Evolutionary conservation across 2,113 vertebrate genomes (phyloP), one percentile per base, ranked within the genome.

Genomic region (Phrynocephalus versicolor): DNA sequence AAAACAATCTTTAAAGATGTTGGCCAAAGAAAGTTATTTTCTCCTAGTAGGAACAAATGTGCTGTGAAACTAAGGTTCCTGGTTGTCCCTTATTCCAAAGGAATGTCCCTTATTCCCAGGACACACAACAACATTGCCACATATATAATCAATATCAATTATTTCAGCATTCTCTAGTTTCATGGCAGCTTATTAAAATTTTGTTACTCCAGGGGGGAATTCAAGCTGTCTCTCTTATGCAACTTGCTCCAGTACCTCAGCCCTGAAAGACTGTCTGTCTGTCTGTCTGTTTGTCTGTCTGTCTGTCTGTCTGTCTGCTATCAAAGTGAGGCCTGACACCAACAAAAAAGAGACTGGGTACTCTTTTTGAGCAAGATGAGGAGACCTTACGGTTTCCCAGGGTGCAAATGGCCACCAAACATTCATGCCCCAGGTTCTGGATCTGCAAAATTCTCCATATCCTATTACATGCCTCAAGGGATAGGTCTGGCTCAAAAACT

Each of bases 1-100:
- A 88, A 80, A 39, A 27, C 16, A 35, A 67, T 65, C 39, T 81
- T 81, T 75, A 81, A 81, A 67, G 41, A 60, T 57, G 78, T 67
- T 55, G 25, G 70, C 37, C 33, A 37, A 41, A 75, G 71, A 72
- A 57, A 82, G 51, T 82, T 67, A 82, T 82, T 82, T 72, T 64
- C 30, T 84, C 30, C 30, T 64, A 55, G 41, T 55, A 55, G 82
- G n/a, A 55, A 33, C 39, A 84, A 76, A 67, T 55, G 45, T 16
- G 41, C 30, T 76, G 19, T 25, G 19, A 37, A 83, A 64, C 58
- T 25, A 65, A 55, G 41, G 19, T 55, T 67, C 6, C 58, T 27
- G 18, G 60, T 67, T 67, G 41, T 84, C 62, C 72, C 45, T 67
- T 60, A 76, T 77, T 76, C n/a, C 76, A 83, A 45, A 75, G 12